Base-by-base conservation (phyloP, 2,888 invertebrate species). In the Coecobrya sp. region DNA sequence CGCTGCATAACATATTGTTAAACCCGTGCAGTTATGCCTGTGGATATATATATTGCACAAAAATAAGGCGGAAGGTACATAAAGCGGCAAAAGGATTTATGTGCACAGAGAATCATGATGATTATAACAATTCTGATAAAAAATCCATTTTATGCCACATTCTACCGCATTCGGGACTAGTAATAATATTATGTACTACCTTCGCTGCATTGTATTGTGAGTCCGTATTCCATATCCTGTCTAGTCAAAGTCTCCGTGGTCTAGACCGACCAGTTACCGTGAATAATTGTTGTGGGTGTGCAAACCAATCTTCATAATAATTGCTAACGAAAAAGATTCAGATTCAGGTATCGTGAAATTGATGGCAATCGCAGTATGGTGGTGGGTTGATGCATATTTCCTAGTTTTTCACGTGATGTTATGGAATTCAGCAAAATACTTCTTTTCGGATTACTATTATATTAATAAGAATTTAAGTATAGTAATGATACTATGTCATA, bases 211-310 rank as follows among this genome's bases (percentile, higher is more conserved):
- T 25, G 22, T 27, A 2, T 19, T 59, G 1, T 65, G 22, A 65
- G 62, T 19, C 2, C 7, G 16, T 49, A 49, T n/a, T n/a, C n/a
- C n/a, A n/a, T 49, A 49, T 49, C 49, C 49, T 49, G 55, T 65
- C 62, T 25, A 65, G 62, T 25, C 62, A 82, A 49, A 19, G 52
- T 55, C 25, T 59, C 27, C 27, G 30, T 25, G 19, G 81, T 82
- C 81, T 55, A 82, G 82, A 59, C 62, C n/a, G 62, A 62, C 36
- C n/a, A 45, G 85, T 68, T 85, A 49, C 65, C 85, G 45, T 85
- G 49, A 85, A 85, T 85, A 85, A 85, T 85, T 85, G 68, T 85
- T 85, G 85, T 85, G 85, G 85, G 85, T 85, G 85, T 85, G 68
- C 11, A 68, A 79, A 85, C 85, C 85, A 68, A 85, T 85, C 68